Evolutionary conservation across 2,113 vertebrate species (phyloP).

Genomic region (Pionites leucogaster): DNA sequence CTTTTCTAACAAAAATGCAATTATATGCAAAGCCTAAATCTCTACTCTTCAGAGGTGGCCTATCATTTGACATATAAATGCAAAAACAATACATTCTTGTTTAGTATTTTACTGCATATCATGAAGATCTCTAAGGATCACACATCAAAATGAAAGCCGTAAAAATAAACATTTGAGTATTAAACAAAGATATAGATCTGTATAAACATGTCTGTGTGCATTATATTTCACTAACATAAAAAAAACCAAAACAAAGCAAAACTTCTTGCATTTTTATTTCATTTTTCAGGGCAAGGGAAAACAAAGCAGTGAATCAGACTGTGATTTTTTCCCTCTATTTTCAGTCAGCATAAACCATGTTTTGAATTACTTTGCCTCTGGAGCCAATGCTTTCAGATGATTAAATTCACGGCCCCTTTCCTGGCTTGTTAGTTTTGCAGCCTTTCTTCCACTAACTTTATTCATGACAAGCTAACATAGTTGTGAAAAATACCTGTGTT

Average conservation of each 20-base stretch:
- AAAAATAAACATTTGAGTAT: background rate
- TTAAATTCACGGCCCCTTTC: constrained; percentile 5
- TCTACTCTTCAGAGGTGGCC: background rate
- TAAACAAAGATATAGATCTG: background rate
- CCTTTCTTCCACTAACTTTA: background rate
- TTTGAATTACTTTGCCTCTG: background rate
- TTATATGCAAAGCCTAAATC: background rate
- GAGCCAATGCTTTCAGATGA: background rate
- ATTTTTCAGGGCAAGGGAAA: background rate
- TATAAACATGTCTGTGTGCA: background rate
- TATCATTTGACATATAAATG: background rate
- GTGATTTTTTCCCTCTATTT: background rate
- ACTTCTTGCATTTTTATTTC: background rate
- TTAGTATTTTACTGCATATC: background rate
- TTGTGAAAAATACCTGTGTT: background rate
- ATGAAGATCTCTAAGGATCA: background rate
- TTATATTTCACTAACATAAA: background rate
- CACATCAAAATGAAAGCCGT: constrained; percentile 24
- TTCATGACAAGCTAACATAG: background rate
- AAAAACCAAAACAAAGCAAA: background rate
- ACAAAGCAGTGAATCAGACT: constrained; percentile 15
- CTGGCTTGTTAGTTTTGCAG: background rate
- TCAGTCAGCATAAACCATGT: background rate
- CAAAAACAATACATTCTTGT: background rate
- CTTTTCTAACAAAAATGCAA: background rate